Conservation (phyloP, 1,140 invertebrate species). For the Neotoxoptera formosana region DNA sequence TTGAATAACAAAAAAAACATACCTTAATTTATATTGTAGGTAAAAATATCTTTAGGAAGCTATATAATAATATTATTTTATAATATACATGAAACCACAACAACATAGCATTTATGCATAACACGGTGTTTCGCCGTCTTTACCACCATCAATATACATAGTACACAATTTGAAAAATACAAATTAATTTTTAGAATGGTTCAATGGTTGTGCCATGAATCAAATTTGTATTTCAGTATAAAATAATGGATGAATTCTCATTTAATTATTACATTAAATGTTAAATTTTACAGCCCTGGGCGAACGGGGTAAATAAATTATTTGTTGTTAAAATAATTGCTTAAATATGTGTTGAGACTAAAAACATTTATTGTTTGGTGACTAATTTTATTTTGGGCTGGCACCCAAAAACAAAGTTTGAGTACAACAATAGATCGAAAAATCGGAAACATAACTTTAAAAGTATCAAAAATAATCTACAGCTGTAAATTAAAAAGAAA, state of each 20-base stretch:
- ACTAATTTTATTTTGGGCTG: not conserved
- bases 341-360: not conserved
- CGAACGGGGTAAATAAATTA: not conserved
- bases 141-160: no score
- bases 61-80: no score
- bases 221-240: not conserved
- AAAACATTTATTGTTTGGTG: not conserved
- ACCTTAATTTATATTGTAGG: no score
- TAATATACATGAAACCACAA: no score
- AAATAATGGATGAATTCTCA: not conserved
- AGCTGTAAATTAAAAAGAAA: not conserved
- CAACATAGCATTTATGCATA: no score
- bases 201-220: not conserved
- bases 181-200: not conserved
- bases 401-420: no score
- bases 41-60: no score
- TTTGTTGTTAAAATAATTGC: not conserved
- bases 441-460: not conserved
- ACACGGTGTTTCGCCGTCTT: no score
- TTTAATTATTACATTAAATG: not conserved
- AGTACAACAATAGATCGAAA: not conserved
- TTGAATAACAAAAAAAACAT: no score
- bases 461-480: not conserved
- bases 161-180: not conserved
- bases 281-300: not conserved